phyloP scores from a whole-genome alignment of 2,797 vertebrate genomes.

The Microhierax caerulescens region DNA sequence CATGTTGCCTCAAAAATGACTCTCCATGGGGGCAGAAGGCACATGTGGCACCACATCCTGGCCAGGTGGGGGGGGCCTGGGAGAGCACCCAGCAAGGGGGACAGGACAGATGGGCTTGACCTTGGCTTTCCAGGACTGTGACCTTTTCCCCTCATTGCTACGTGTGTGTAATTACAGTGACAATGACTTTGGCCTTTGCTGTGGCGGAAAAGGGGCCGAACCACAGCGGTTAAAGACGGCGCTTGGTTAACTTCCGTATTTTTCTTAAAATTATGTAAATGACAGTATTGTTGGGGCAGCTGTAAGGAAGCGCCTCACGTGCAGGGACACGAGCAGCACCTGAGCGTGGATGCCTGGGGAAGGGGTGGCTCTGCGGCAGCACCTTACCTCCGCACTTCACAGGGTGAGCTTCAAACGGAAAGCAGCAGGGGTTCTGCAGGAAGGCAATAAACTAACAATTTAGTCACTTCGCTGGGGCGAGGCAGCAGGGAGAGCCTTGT shows the following conservation, averaged over 20 bases:
- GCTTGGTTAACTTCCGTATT: not conserved
- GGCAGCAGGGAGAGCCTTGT: not conserved
- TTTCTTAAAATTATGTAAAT: not conserved
- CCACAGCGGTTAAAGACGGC: no score
- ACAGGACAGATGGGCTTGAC: not conserved
- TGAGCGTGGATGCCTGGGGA: not conserved
- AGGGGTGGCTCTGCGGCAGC: not conserved
- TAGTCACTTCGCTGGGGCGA: not conserved
- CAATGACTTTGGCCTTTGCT: rapidly evolving
- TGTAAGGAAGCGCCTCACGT: rapidly evolving
- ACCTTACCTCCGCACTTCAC: not conserved
- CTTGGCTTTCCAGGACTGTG: not conserved
- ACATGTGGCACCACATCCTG: not conserved
- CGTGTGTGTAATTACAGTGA: not conserved
- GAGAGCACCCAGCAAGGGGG: not conserved
- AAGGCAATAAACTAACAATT: no score
- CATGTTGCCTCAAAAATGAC: not conserved
- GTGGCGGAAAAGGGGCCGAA: not conserved
- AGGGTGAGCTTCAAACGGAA: not conserved
- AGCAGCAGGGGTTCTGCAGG: not conserved
- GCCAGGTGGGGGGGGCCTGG: not conserved
- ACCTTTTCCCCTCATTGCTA: not conserved
- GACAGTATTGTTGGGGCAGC: not conserved
- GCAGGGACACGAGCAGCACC: not conserved
- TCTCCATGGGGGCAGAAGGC: not conserved